Evolutionary conservation across 2,888 invertebrate species (phyloP), one percentile per base, ranked within the genome.

Genomic region (Argynnis bischoffii): DNA sequence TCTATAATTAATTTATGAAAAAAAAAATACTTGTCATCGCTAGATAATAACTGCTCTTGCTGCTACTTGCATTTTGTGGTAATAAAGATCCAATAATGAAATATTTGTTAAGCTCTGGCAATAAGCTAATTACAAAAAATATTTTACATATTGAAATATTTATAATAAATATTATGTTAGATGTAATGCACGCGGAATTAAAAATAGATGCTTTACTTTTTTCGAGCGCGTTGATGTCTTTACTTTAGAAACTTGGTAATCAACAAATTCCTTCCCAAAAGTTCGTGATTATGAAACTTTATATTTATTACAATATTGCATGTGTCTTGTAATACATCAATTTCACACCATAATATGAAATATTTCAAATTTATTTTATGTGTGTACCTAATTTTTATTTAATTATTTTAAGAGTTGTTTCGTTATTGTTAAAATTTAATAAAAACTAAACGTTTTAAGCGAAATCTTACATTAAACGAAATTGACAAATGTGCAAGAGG

Each of bases 171-270:
- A 41, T 11, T 41, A 41, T 8, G 11, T 41, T 41, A 41, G 8
- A 41, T 41, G 11, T 8, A 41, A 41, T 11, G 11, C 35, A 41
- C 1, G 11, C 35, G 35, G 35, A 41, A 41, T 11, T 41, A 11
- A 41, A 41, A 41, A 41, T 41, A 2, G 2, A 41, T 16, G 6
- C 3, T 35, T 35, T 14, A 46, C 48, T 16, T 54, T 21, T n/a
- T 15, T 13, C 31, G 71, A 71, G 57, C 78, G 77, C 81, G 81
- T 82, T 82, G 77, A 82, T 72, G 69, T 82, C 77, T 81, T 82
- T 80, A 76, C 65, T 75, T 31, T 14, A 31, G 57, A 14, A 55
- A 51, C 35, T 11, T 35, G 16, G 6, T 21, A 50, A n/a, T 47
- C 26, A n/a, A 13, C 46, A 13, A 0, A 47, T 59, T 59, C n/a